phyloP scores from a whole-genome alignment of 2,797 vertebrate species.

The Anguilla megastoma region DNA sequence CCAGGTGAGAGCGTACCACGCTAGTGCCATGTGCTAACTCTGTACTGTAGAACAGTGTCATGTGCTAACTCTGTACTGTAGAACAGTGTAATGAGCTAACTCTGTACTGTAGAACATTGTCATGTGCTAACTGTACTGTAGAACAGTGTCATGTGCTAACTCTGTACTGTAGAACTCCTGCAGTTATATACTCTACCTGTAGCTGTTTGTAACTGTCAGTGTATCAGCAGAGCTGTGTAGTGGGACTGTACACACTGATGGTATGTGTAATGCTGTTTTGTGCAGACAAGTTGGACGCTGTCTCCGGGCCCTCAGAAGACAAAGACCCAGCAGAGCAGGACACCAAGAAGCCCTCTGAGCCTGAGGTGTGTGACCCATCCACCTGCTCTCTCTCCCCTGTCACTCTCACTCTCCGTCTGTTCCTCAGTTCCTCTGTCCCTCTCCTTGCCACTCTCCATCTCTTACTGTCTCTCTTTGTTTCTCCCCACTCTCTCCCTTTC shows the following conservation, averaged over 20 bases:
- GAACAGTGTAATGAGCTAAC: background rate
- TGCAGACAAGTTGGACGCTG: constrained; percentile 81
- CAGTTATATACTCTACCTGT: background rate
- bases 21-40: background rate
- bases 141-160: background rate
- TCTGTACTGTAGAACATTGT: background rate
- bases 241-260: background rate
- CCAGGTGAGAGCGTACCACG: constrained; percentile 70
- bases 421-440: background rate
- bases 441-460: background rate
- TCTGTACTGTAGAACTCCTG: background rate
- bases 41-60: background rate
- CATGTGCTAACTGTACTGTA: background rate
- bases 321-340: constrained; percentile 80
- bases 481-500: background rate
- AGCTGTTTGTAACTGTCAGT: constrained; percentile 1
- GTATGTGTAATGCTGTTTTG: constrained; percentile 11
- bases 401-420: background rate
- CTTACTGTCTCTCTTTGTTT: background rate
- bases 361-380: constrained; percentile 71
- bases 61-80: background rate
- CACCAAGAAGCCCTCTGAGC: constrained; percentile 71
- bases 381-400: background rate
- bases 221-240: background rate
- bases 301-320: constrained; percentile 76